phyloP scores from a whole-genome alignment of 2,797 vertebrate species.

The Astyanax mexicanus region DNA sequence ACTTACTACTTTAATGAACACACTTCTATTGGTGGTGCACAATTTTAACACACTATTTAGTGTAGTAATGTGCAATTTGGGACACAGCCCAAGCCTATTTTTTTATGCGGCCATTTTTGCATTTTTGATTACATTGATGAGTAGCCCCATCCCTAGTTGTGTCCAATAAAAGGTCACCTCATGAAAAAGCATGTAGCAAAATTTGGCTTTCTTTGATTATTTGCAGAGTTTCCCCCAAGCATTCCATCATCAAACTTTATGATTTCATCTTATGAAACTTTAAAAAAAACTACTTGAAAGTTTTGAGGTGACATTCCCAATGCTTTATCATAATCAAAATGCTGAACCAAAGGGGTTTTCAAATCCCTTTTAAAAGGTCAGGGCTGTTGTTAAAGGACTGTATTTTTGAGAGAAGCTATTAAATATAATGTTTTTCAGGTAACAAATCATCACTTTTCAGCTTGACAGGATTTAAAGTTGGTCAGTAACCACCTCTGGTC shows the following conservation, averaged over 20 bases:
- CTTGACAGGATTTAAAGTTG: constrained; percentile 18
- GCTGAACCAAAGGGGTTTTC: background rate
- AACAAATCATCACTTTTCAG: constrained; percentile 18
- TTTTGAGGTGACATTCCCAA: background rate
- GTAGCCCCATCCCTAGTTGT: no score
- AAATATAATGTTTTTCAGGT: background rate
- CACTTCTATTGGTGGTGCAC: no score
- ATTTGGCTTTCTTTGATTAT: background rate
- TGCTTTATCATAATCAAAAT: background rate
- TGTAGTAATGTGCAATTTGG: no score
- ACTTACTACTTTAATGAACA: no score
- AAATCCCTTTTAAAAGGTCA: constrained; percentile 11
- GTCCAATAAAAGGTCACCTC: no score
- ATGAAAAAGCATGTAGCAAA: no score
- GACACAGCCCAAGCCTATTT: no score
- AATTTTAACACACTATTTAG: no score
- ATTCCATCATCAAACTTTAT: constrained; percentile 12
- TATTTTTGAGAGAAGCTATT: background rate
- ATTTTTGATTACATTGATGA: no score
- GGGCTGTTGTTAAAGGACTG: background rate
- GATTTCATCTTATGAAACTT: no score
- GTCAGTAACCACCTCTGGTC: constrained; percentile 11
- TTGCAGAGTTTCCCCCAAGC: background rate
- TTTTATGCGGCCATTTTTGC: no score
- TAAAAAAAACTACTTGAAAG: background rate